A percentile compares a stretch with the other conserved stretches of the same genome.
These are phyloP conservation scores for Microtus pennsylvanicus DNA, from an alignment of 2,113 vertebrate genomes.

Conservation along the genomic window DNA sequence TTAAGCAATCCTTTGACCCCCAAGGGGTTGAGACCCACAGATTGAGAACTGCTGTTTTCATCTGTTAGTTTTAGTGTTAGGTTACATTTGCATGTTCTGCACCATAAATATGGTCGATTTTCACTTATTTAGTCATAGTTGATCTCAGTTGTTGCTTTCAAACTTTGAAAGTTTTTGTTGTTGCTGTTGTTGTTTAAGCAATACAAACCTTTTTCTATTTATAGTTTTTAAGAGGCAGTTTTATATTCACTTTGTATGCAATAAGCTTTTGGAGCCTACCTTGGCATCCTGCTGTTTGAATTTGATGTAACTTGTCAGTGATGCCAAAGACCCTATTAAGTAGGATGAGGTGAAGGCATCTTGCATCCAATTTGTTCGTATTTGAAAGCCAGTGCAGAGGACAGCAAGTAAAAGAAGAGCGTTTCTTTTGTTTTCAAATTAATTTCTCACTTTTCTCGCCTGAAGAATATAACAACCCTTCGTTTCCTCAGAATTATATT, in stretches of 20 bases:
- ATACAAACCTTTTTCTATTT: not conserved
- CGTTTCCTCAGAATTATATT: constrained; percentile 20
- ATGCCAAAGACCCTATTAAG: not conserved
- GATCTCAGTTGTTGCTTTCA: constrained; percentile 11
- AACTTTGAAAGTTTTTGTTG: constrained; percentile 26
- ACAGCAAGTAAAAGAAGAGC: not conserved
- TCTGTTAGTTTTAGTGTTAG: constrained; percentile 8
- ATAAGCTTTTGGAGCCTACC: not conserved
- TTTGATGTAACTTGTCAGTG: constrained; percentile 8
- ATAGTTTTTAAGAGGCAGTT: constrained; percentile 11
- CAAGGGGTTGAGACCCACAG: not conserved
- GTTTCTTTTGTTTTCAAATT: constrained; percentile 36
- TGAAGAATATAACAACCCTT: constrained; percentile 1
- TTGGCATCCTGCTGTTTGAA: constrained; percentile 43
- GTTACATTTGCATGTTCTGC: not conserved
- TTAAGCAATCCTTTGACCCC: not conserved
- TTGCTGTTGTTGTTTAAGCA: not conserved
- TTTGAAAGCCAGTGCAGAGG: not conserved
- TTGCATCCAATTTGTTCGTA: not conserved
- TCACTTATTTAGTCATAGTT: constrained; percentile 9
- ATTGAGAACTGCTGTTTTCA: not conserved
- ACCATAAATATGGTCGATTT: not conserved
- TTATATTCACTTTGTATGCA: not conserved
- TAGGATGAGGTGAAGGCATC: constrained; percentile 13
- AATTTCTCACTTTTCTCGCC: constrained; percentile 50